Evolutionary conservation across 2,113 vertebrate species (phyloP).

Genomic region (Lycocorax pyrrhopterus): DNA sequence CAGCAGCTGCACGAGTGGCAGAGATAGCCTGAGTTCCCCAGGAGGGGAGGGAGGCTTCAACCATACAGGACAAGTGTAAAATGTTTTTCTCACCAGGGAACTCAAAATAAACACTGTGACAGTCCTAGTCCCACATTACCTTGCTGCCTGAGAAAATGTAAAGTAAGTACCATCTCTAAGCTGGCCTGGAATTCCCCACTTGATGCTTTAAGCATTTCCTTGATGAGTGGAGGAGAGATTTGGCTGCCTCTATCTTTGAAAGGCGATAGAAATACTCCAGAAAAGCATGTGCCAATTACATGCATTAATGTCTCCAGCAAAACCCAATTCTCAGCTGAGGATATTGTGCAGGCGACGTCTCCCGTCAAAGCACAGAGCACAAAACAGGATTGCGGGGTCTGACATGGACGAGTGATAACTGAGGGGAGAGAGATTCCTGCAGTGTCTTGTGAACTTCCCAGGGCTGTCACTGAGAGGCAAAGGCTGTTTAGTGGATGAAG

Average conservation of each 20-base stretch:
- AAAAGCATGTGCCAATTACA: constrained; percentile 24
- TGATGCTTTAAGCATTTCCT: constrained; percentile 30
- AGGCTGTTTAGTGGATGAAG: background rate
- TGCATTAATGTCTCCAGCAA: constrained; percentile 12
- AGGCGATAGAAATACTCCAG: constrained; percentile 50
- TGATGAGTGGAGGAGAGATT: constrained; percentile 24
- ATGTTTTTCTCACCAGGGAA: constrained; percentile 28
- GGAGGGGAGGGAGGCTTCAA: background rate
- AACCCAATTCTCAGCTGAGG: background rate
- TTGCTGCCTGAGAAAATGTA: constrained; percentile 10
- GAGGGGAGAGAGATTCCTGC: background rate
- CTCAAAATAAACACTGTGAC: constrained; percentile 39
- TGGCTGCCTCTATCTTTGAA: constrained; percentile 17
- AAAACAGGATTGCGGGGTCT: background rate
- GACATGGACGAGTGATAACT: background rate
- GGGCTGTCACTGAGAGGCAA: background rate
- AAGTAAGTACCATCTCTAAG: background rate
- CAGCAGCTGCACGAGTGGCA: background rate
- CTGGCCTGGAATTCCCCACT: constrained; percentile 35
- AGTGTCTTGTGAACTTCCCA: constrained; percentile 5
- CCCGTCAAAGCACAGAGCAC: background rate
- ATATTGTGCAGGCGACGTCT: background rate
- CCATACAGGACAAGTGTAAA: background rate
- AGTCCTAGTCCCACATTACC: background rate
- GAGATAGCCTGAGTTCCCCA: background rate